Percentiles rank a stretch among this genome's conserved stretches.
Evolutionary conservation across 2,797 vertebrate species (phyloP).

Genomic region (Spizella passerina): DNA sequence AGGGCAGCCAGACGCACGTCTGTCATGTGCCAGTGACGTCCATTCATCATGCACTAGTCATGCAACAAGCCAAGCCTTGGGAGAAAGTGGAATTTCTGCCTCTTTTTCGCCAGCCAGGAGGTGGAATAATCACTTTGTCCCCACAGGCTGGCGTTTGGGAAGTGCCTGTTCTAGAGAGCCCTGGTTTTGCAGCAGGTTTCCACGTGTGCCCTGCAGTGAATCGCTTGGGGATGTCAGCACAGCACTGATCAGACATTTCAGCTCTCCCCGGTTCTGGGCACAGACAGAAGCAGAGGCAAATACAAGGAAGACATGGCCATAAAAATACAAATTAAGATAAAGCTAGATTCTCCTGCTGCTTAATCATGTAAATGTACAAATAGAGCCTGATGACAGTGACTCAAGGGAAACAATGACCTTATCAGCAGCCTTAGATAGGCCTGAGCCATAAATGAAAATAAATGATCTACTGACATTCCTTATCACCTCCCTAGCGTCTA

Average conservation of each 20-base stretch:
- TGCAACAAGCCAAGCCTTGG: neutral
- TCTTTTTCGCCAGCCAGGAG: neutral
- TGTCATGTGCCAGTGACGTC: neutral
- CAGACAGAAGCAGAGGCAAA: conserved; percentile 62
- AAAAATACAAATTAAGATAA: conserved; percentile 78
- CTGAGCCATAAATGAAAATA: conserved; percentile 52
- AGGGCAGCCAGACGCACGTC: neutral
- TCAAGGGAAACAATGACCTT: conserved; percentile 75
- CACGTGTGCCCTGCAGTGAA: neutral
- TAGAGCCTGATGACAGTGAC: conserved; percentile 70
- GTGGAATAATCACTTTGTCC: neutral
- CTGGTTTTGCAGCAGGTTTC: neutral
- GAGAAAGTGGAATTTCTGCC: neutral
- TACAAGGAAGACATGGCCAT: conserved; percentile 65
- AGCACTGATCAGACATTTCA: neutral
- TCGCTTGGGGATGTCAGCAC: neutral
- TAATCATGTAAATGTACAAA: conserved; percentile 73
- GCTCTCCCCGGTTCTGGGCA: conserved; percentile 6
- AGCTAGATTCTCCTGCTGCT: conserved; percentile 61
- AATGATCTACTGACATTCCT: conserved; percentile 34
- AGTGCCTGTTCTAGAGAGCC: neutral
- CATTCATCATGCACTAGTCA: neutral
- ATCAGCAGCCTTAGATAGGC: conserved; percentile 55
- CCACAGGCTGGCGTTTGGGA: accelerated
- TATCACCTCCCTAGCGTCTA: neutral